Conservation (phyloP, 2,113 vertebrate genomes). For the Dicrurus megarhynchus region DNA sequence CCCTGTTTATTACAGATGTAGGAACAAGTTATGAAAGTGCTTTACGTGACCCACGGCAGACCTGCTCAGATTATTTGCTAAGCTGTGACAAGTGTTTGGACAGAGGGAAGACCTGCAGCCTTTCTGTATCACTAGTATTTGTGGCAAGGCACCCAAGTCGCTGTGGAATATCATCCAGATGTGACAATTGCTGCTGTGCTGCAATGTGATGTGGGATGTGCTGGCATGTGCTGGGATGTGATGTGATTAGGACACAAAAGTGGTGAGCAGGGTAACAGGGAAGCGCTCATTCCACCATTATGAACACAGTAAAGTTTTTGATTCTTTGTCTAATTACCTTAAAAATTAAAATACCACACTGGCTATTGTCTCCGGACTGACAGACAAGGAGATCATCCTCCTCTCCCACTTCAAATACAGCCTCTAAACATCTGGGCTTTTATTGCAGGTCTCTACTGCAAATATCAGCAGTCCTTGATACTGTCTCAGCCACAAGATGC, state of each 20-base stretch:
- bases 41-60: neutral
- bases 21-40: neutral
- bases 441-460: neutral
- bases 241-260: neutral
- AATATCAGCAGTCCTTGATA: neutral
- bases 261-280: neutral
- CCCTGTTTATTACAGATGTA: neutral
- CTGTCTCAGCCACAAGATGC: neutral
- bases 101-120: neutral
- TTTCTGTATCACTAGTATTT: neutral
- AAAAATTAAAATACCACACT: neutral
- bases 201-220: neutral
- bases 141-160: fast-evolving
- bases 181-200: neutral
- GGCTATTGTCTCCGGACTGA: neutral
- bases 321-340: neutral
- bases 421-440: neutral
- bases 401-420: neutral
- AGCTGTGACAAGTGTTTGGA: neutral
- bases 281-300: neutral
- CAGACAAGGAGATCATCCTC: neutral
- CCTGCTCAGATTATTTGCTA: neutral
- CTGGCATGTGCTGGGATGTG: neutral
- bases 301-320: neutral
- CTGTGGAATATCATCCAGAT: neutral